Base-by-base conservation (phyloP, 2,797 vertebrate genomes). In the Setipinna tenuifilis region DNA sequence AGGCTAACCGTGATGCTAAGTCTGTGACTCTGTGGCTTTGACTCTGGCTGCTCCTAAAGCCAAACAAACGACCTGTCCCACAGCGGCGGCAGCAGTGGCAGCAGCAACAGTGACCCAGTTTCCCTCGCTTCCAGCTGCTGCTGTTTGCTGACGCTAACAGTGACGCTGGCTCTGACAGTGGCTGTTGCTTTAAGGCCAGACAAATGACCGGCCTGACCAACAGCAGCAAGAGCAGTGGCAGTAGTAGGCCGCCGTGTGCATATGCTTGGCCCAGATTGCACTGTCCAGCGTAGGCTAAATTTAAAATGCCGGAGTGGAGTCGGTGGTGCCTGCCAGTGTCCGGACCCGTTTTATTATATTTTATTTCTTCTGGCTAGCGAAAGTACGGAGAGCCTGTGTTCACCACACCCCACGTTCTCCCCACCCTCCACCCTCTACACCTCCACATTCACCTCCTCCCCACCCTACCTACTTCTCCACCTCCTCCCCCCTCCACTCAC, bases 231-330 rank as follows among this genome's bases (percentile, higher is more conserved):
- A 59, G 58, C 58, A 59, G 58, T 59, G 19, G 58, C 58, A 59
- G 58, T 59, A 59, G 58, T 21, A 59, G 68, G 28, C 68, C 17
- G 68, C 68, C 19, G 9, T 10, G 17, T 44, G 35, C 31, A 9
- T 44, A 44, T 78, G 35, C 16, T 19, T 78, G 71, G 71, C 71
- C 71, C 71, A 78, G 71, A 78, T 78, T 19, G 31, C 71, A 44
- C 71, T 16, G 17, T 78, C 31, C 71, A 9, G 71, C 31, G 16
- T 11, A 2, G 35, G 71, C 71, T 78, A 78, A 78, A 44, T 78
- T 78, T 31, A 78, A 75, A 78, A 44, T 16, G 35, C 12, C 2
- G 50, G 50, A n/a, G 3, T 19, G 25, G 62, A 14, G 35, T 31
- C 31, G 16, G 50, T 54, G 50, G 68, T 41, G 68, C 11, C 71